Base-by-base conservation (phyloP, 2,888 invertebrate genomes). In the Macrosoma leucophasiata region DNA sequence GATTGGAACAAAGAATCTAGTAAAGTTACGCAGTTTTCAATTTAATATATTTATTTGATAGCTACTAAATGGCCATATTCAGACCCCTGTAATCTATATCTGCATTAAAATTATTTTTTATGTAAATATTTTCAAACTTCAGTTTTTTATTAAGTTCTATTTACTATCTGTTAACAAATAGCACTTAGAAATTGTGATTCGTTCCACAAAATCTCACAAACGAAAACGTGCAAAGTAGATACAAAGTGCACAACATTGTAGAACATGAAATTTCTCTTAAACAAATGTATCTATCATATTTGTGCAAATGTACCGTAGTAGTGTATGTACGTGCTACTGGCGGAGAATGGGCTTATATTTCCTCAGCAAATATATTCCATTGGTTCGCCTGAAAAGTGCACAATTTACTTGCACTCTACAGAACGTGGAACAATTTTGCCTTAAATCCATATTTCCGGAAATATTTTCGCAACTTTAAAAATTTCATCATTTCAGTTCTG, bases 271-370 rank as follows among this genome's bases (percentile, higher is more conserved):
- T 29, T 26, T 26, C 29, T 35, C 30, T 17, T 26, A 21, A 17
- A 35, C 31, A 36, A 36, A 30, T 22, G 36, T 20, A 36, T n/a
- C n/a, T n/a, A n/a, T 36, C 31, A 36, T 26, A n/a, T 27, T 29
- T 25, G 32, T 32, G 29, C 29, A 36, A 36, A 39, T n/a, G n/a
- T n/a, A n/a, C n/a, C n/a, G n/a, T n/a, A n/a, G n/a, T n/a, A n/a
- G n/a, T n/a, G 23, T 29, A 36, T 9, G 13, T 3, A 34, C 28
- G 26, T n/a, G n/a, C n/a, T 17, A 10, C 15, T 10, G 8, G 26
- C 17, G 2, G 10, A 24, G 5, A 13, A 18, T 10, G 4, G 7
- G 7, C 30, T 9, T 10, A 7, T 29, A 17, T 4, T 4, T 17
- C 4, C 17, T 17, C 7, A 17, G 4, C 31, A 25, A 30, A 43